Base-by-base conservation (phyloP, 2,797 vertebrate genomes). In the Anisognathus igniventris region DNA sequence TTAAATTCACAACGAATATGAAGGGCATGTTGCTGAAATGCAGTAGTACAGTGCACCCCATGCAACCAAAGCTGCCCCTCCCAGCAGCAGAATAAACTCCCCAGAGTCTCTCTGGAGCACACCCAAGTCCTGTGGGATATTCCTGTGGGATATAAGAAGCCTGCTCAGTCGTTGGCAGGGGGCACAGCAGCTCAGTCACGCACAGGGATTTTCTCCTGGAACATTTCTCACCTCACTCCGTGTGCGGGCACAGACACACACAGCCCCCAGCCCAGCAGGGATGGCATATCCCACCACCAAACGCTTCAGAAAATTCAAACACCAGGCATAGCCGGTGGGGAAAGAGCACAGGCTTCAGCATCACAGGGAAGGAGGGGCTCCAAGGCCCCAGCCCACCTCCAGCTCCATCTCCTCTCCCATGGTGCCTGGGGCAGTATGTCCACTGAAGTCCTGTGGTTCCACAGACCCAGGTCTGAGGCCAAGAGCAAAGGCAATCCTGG, bases 131-230 rank as follows among this genome's bases (percentile, higher is more conserved):
- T 51, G 2, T n/a, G 60, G 58, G 88, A 95, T 97, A 97, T 39
- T 85, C 47, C 82, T 61, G 12, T 31, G 48, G 47, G 65, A 33
- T 96, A 97, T 72, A 66, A 97, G 98, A 97, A 98, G 95, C 91
- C 82, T 9, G 28, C 48, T 97, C 97, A 97, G 95, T 93, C 20
- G 23, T 88, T 57, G 95, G 97, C 94, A 97, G 53, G 84, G 48
- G 90, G 71, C 68, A 84, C 88, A 95, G 93, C 68, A 68, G 86
- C 90, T 95, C 92, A 86, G 92, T 88, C 85, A 53, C 0, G 2
- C 71, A 70, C 80, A 54, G 85, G 65, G 71, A 91, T 95, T 92
- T 81, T 77, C 81, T 93, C 77, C 80, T 81, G 81, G 84, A 94
- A 84, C 35, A 22, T 14, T 71, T 42, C 47, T 65, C 2, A 0